These are phyloP conservation scores for Lasiurus cinereus DNA, from an alignment of 2,113 vertebrate species.

Conservation along the genomic window DNA sequence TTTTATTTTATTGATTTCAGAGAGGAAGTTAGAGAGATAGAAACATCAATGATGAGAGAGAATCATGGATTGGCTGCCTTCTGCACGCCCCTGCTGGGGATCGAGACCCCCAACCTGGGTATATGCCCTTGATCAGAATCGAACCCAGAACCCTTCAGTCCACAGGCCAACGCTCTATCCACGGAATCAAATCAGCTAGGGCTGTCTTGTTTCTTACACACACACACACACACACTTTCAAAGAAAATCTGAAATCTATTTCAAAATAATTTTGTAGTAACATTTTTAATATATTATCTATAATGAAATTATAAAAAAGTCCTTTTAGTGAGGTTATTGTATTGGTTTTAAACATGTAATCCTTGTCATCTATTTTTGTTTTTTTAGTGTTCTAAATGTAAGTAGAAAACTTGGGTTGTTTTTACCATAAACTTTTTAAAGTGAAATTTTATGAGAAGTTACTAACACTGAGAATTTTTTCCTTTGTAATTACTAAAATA, in stretches of 20 bases:
- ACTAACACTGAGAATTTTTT: slow-evolving; percentile 1
- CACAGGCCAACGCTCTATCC: no score
- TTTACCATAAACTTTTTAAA: slow-evolving; percentile 47
- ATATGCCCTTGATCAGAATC: no score
- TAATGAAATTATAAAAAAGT: slow-evolving; percentile 49
- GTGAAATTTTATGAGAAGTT: slow-evolving; percentile 71
- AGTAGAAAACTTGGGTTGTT: background rate
- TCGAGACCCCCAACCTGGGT: no score
- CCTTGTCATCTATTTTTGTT: background rate
- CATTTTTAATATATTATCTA: background rate
- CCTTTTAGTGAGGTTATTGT: background rate
- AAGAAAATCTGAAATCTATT: background rate
- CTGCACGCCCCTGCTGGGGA: no score
- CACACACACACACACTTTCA: background rate
- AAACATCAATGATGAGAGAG: no score
- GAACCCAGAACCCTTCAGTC: no score
- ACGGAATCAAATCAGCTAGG: no score
- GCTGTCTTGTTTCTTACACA: no score
- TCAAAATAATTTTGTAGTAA: slow-evolving; percentile 10
- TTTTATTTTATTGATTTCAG: no score
- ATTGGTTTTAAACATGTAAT: background rate
- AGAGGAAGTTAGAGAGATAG: no score
- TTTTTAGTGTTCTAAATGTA: background rate
- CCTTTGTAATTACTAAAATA: slow-evolving; percentile 72
- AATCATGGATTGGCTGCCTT: no score